A percentile compares a stretch with the other conserved stretches of the same genome.
Conservation (phyloP, 2,797 vertebrate species). For the Nothura maculosa region DNA sequence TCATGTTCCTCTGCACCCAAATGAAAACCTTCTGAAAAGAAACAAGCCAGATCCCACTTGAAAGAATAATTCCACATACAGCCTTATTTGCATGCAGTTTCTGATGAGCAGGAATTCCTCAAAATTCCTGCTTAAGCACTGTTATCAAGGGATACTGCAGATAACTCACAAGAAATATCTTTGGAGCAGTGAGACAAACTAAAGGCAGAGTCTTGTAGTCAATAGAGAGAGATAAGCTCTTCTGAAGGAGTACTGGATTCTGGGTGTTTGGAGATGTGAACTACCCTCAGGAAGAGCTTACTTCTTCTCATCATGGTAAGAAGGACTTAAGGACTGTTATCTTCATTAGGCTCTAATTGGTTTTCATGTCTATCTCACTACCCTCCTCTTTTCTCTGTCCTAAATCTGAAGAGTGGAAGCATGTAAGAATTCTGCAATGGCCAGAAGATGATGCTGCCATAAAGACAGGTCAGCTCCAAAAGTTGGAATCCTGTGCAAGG, state of each 20-base stretch:
- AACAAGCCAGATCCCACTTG: neutral
- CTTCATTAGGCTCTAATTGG: neutral
- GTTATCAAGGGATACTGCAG: neutral
- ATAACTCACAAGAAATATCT: neutral
- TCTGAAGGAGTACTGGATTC: neutral
- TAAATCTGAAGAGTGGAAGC: neutral
- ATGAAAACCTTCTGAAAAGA: neutral
- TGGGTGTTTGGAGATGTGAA: neutral
- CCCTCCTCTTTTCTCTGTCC: neutral
- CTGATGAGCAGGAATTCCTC: neutral
- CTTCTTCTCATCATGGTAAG: neutral
- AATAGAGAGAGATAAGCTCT: neutral
- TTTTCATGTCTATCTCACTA: neutral
- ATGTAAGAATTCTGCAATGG: neutral
- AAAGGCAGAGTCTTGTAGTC: neutral
- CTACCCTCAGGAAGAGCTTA: neutral
- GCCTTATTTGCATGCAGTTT: neutral
- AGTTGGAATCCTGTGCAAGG: neutral
- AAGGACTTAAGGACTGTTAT: neutral
- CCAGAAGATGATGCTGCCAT: neutral
- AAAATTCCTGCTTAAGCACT: neutral
- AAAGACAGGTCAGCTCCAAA: neutral
- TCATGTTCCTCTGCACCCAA: neutral
- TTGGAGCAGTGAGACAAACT: neutral
- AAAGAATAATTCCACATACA: neutral